Base-by-base conservation (phyloP, 2,797 vertebrate species). In the Fundulus diaphanus region DNA sequence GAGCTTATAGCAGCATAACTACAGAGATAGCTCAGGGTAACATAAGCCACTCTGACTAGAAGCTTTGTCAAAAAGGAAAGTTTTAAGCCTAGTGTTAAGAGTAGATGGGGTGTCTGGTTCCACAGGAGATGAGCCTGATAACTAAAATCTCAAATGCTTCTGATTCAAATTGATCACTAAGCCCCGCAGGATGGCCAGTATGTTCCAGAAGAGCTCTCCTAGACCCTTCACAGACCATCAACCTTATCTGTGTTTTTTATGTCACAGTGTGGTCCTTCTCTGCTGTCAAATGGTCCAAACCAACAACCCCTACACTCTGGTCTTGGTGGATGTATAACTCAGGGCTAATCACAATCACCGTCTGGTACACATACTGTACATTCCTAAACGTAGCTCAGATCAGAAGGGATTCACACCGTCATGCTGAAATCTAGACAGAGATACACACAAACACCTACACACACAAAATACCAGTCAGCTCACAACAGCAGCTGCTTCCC, bases 401-500 rank as follows among this genome's bases (percentile, higher is more conserved):
- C 20, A 3, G 16, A 73, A 67, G 72, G 49, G 6, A 83, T 37
- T 71, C 56, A 61, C 15, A 68, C 3, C 6, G 31, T 46, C 8
- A 46, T 16, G 35, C 51, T 66, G 27, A 77, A 59, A 72, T 54
- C 35, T 68, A 65, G 44, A 68, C 54, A 72, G 52, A 79, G 5
- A 72, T 5, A 74, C 31, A 27, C 46, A 5, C 73, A 68, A 22
- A 77, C 48, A 70, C n/a, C 78, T 63, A 72, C 74, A 42, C 57
- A 49, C 69, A 40, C 35, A 54, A 77, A 33, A 68, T 22, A 72
- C 56, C 22, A 5, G 68, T 80, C 72, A 74, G 57, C 74, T 54
- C 42, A 67, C 66, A 82, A 68, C 66, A 80, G 80, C 85, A 87
- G 89, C 83, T 90, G 86, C 69, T 74, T 16, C 22, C 70, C 72